Evolutionary conservation across 2,888 invertebrate species (phyloP).

Genomic region (Prenolepis imparis): DNA sequence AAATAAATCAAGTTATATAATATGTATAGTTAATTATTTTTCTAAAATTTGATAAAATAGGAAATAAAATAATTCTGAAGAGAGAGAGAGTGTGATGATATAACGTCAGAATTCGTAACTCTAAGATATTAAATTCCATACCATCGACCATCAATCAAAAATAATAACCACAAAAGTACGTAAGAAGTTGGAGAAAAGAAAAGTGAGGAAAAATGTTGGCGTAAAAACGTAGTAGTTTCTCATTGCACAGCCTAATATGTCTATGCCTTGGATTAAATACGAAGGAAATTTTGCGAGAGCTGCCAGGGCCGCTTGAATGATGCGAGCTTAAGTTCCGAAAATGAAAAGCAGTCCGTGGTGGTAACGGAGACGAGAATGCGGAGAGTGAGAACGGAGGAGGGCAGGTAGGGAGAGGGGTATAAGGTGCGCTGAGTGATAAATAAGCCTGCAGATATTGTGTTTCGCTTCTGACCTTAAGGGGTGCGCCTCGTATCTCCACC

Average conservation of each 20-base stretch:
- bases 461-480: conserved; percentile 73
- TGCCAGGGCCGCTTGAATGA: conserved; percentile 52
- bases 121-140: conserved; percentile 10
- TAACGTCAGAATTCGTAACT: conserved; percentile 1
- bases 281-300: conserved; percentile 41
- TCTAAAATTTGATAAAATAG: background rate
- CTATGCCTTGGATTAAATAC: conserved; percentile 36
- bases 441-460: conserved; percentile 79
- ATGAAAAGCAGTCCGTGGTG: conserved; percentile 48
- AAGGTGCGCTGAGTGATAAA: conserved; percentile 73
- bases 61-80: conserved; percentile 2
- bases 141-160: background rate
- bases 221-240: conserved; percentile 32
- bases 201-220: conserved; percentile 12
- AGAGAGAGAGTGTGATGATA: too few species aligned
- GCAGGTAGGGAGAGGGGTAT: conserved; percentile 4
- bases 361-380: conserved; percentile 23
- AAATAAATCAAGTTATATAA: background rate
- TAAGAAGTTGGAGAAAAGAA: background rate
- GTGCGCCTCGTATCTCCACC: conserved; percentile 69
- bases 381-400: conserved; percentile 15
- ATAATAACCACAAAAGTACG: conserved; percentile 34
- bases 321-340: conserved; percentile 61
- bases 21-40: background rate
- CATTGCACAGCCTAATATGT: conserved; percentile 40